Conservation (phyloP, 1,140 invertebrate species). For the Drosophila biarmipes region DNA sequence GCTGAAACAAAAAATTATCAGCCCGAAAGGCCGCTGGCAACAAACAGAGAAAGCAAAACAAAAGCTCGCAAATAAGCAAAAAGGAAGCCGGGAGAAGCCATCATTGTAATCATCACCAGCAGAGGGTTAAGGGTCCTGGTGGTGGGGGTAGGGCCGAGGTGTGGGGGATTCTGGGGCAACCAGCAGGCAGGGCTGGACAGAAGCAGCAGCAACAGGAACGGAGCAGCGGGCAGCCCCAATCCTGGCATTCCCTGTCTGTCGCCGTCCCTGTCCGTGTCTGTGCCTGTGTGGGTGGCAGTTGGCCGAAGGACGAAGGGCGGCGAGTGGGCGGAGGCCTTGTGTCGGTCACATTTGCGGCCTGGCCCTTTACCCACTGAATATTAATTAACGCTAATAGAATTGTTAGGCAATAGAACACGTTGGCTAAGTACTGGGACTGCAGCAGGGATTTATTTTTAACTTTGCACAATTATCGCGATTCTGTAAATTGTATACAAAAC, state of each 20-base stretch:
- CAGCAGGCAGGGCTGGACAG: slow-evolving; percentile 34
- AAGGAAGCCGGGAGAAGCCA: slow-evolving; percentile 74
- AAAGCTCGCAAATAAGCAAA: slow-evolving; percentile 74
- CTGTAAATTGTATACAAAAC: no score
- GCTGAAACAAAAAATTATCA: slow-evolving; percentile 67
- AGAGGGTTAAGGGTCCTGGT: slow-evolving; percentile 43
- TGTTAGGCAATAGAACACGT: slow-evolving; percentile 46
- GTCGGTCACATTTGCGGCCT: slow-evolving; percentile 67
- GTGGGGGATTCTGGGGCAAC: slow-evolving; percentile 24
- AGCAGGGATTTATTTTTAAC: not conserved
- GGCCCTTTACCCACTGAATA: slow-evolving; percentile 59
- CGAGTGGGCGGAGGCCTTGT: slow-evolving; percentile 21
- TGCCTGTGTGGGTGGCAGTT: slow-evolving; percentile 7
- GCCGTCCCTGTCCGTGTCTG: slow-evolving; percentile 10
- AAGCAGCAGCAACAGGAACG: slow-evolving; percentile 43
- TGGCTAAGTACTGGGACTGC: not conserved
- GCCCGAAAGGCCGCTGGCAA: slow-evolving; percentile 69
- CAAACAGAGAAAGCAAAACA: slow-evolving; percentile 65
- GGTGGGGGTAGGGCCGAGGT: not conserved
- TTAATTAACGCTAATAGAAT: slow-evolving; percentile 81
- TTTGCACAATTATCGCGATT: not conserved
- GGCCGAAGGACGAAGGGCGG: slow-evolving; percentile 6
- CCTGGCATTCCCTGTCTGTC: slow-evolving; percentile 44
- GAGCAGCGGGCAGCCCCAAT: slow-evolving; percentile 52
- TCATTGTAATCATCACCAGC: slow-evolving; percentile 82